phyloP scores from a whole-genome alignment of 2,113 vertebrate species.

The Anolis carolinensis region DNA sequence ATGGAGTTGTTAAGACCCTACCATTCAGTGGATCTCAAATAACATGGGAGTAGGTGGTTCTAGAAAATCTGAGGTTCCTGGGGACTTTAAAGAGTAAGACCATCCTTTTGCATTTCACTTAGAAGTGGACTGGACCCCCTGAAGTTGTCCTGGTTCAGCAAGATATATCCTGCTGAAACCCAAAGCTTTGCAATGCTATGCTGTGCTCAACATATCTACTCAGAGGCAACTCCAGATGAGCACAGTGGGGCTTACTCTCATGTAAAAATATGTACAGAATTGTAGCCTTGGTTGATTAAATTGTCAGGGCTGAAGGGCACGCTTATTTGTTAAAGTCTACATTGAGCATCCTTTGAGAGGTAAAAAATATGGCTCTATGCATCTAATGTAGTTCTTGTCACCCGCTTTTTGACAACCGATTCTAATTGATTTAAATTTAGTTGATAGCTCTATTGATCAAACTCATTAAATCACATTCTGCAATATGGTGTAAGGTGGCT shows the following conservation, averaged over 20 bases:
- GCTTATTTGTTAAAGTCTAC: neutral
- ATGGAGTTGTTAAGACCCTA: too few relatives aligned
- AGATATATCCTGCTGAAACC: neutral
- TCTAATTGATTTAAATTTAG: neutral
- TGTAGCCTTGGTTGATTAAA: neutral
- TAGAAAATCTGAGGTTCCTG: too few relatives aligned
- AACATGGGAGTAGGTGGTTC: too few relatives aligned
- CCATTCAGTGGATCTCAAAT: too few relatives aligned
- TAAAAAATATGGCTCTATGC: neutral
- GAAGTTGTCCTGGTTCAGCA: neutral
- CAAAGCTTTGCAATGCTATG: neutral
- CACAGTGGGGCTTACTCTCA: too few relatives aligned
- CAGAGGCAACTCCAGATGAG: too few relatives aligned
- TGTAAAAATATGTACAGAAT: too few relatives aligned
- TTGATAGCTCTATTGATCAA: neutral
- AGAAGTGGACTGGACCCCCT: neutral
- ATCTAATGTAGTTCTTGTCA: too few relatives aligned
- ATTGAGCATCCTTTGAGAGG: neutral
- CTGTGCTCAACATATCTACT: too few relatives aligned
- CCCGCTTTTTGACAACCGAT: neutral
- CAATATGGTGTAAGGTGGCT: neutral
- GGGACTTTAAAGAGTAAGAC: neutral
- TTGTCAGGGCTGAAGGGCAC: neutral
- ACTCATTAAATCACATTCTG: neutral
- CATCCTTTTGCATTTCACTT: neutral